A percentile compares a stretch with the other conserved stretches of the same genome.
These are phyloP conservation scores for Glareola pratincola DNA, from an alignment of 2,113 vertebrate species.

Conservation along the genomic window DNA sequence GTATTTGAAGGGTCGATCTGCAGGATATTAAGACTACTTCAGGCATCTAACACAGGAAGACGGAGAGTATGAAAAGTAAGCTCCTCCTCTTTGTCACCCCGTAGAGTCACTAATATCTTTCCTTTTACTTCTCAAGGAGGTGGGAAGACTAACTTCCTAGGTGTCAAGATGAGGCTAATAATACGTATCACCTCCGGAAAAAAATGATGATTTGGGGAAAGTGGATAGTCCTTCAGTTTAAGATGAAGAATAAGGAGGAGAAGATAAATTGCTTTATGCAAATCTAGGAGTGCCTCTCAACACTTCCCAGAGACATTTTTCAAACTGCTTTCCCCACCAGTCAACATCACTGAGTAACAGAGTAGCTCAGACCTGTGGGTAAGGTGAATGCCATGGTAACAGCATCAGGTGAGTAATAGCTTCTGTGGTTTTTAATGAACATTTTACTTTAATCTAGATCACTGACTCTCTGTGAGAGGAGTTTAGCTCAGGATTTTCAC, in stretches of 20 bases:
- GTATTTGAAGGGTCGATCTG: not conserved
- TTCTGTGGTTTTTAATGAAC: not conserved
- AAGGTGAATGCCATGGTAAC: not conserved
- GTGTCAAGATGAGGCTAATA: not conserved
- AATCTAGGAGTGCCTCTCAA: not conserved
- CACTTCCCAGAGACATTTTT: not conserved
- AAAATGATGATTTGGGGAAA: not conserved
- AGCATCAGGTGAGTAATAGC: not conserved
- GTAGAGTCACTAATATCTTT: not conserved
- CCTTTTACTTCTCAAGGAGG: not conserved
- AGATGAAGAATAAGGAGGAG: not conserved
- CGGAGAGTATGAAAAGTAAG: not conserved
- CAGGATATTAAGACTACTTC: not conserved
- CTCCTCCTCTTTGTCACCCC: not conserved
- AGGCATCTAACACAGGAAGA: not conserved
- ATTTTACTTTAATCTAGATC: not conserved
- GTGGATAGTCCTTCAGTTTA: not conserved
- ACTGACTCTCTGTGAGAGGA: not conserved
- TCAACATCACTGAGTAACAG: not conserved
- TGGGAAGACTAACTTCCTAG: not conserved
- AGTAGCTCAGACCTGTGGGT: not conserved
- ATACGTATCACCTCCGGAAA: not conserved
- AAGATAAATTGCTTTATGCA: slow-evolving; percentile 22
- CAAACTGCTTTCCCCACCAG: not conserved
- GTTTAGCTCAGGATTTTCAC: not conserved